Evolutionary conservation across 2,113 vertebrate species (phyloP).

Genomic region (Zingel zingel): DNA sequence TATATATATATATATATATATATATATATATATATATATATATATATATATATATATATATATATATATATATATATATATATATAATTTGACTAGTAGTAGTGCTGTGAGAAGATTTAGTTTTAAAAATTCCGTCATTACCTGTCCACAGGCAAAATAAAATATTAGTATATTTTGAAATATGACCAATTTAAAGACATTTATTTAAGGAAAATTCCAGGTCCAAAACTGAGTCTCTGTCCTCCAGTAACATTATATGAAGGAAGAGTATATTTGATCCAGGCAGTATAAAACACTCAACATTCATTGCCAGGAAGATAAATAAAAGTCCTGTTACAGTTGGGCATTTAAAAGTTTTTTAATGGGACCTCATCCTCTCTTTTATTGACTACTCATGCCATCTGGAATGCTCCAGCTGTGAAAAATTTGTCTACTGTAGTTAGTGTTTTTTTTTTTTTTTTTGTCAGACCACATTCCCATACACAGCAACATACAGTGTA

Average conservation of each 20-base stretch:
- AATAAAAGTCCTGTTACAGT: slow-evolving; percentile 74
- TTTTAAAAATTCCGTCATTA: slow-evolving; percentile 1
- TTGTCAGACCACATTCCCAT: slow-evolving; percentile 31
- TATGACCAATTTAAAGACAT: slow-evolving; percentile 32
- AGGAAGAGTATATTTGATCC: slow-evolving; percentile 63
- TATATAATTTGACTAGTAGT: no score
- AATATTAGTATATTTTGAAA: slow-evolving; percentile 13
- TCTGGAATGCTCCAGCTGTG: slow-evolving; percentile 76
- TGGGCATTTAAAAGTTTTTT: slow-evolving; percentile 68
- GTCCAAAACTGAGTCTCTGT: slow-evolving; percentile 50
- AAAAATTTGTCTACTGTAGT: slow-evolving; percentile 61
- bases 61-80: no score
- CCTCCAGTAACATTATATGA: slow-evolving; percentile 68
- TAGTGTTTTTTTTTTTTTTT: slow-evolving; percentile 40
- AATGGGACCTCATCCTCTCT: slow-evolving; percentile 68
- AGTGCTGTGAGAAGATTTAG: neutral
- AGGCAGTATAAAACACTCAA: slow-evolving; percentile 60
- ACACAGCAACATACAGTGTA: slow-evolving; percentile 6
- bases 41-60: no score
- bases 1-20: no score
- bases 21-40: no score
- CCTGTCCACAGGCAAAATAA: neutral
- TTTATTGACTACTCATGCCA: slow-evolving; percentile 80
- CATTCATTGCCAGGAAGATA: slow-evolving; percentile 70
- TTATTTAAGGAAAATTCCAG: slow-evolving; percentile 51